Evolutionary conservation across 2,797 vertebrate genomes (phyloP), one percentile per base, ranked within the genome.

Genomic region (Zenarchopterus dispar): DNA sequence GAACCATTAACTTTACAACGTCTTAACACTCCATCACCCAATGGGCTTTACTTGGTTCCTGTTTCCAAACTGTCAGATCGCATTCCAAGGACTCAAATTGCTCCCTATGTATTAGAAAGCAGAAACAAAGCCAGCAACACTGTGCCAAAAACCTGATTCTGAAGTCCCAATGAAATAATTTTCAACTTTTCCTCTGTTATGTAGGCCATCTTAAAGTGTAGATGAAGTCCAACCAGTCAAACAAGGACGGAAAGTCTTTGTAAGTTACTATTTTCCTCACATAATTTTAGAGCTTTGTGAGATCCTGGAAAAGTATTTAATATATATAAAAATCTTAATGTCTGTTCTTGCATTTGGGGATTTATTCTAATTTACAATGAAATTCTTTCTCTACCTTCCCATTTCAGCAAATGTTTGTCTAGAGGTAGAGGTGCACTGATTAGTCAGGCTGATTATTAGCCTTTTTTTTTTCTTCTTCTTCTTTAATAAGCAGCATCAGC

Each of bases 51-150:
- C 62, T 49, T n/a, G 47, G 58, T 54, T 81, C 67, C 54, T 7
- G 58, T 57, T 81, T 76, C 82, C 78, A 85, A 73, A 75, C 63
- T 75, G 78, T 80, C 84, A 67, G 62, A 52, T 49, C 52, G 10
- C 1, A 44, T 56, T 77, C 84, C 84, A 86, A 72, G 22, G 58
- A 64, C 73, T 82, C 77, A 72, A 65, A 67, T 47, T 53, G 51
- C 70, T 68, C 65, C 24, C 26, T 36, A 0, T 62, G 41, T 51
- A 57, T 67, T 59, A 67, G 43, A 53, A 24, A 10, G 11, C 11
- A 47, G 22, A 50, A 57, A 44, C 46, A 70, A n/a, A 45, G 41
- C 56, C 46, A 45, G 43, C 44, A 67, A 19, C 21, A 21, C n/a
- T 26, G 3, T 23, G 56, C 62, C 21, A 28, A 33, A 44, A 56